Base-by-base conservation (phyloP, 1,140 invertebrate genomes). In the Melipona quadrifasciata region DNA sequence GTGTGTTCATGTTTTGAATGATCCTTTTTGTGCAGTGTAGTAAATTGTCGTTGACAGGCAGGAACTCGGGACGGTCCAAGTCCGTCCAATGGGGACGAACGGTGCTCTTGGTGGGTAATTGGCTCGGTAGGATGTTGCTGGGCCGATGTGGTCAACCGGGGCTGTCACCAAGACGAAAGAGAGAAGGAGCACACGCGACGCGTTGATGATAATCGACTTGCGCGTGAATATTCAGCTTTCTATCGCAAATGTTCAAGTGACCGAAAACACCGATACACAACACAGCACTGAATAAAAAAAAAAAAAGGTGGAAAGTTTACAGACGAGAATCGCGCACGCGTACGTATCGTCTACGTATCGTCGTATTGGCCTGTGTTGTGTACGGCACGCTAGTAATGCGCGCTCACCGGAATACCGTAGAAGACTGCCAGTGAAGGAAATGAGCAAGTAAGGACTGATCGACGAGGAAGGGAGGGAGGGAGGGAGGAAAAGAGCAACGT, bases 351-450 rank as follows among this genome's bases (percentile, higher is more conserved):
- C 51, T 55, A 24, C 53, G 81, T n/a, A n/a, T 57, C 39, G 39
- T 47, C 39, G 39, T 47, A 39, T 17, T 47, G 6, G 0, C 19
- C 51, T n/a, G 55, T 53, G 55, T n/a, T 31, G 71, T 53, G 39
- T 31, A 27, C 4, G 19, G 11, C 21, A 55, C 61, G 14, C 21
- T 14, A n/a, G 24, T 34, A 80, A 76, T 47, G 61, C 64, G 72
- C 55, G 47, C 84, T 82, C 72, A 71, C 84, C 65, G 84, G 79
- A 72, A 64, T 55, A 31, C 80, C 53, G 34, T 61, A 71, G 77
- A 34, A 57, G 75, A 74, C 51, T 86, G 55, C 27, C 27, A 53
- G 73, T 19, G 5, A 21, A 14, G 47, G n/a, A 57, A 34, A 31
- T 53, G 76, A 53, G 51, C 0, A 80, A 67, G 61, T 10, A 47